Evolutionary conservation across 2,888 invertebrate genomes (phyloP), one percentile per base, ranked within the genome.

Genomic region (Pyrgus malvae): DNA sequence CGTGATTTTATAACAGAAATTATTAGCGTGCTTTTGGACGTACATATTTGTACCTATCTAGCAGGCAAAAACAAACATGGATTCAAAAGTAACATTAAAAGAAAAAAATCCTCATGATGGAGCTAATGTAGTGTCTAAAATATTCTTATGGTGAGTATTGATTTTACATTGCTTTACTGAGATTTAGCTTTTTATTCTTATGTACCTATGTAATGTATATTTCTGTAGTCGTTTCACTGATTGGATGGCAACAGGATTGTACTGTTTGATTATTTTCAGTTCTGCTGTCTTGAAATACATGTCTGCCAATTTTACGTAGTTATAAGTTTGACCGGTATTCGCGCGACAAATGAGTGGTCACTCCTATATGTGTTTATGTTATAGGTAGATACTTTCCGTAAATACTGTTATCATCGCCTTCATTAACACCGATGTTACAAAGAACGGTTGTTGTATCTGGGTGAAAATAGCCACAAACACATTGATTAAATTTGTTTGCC

Each of bases 121-220:
- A 48, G 92, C 93, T 0, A 93, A 92, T 75, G 68, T 91, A 40
- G 55, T 93, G 16, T 93, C 93, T 7, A 92, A 90, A 79, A 74
- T 93, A 61, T 82, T 93, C 68, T 91, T 93, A 70, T 92, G 91
- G 94, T 94, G 77, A 93, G 93, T 92, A 12, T 6, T 19, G 17
- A 37, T 5, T 5, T n/a, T 17, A 17, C 19, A 17, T 9, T 35
- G 8, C 9, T 35, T 14, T 33, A 8, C 14, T n/a, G n/a, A n/a
- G n/a, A 3, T 14, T 33, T 33, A 3, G 33, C 14, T 35, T 16
- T 16, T 9, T 3, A 2, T 35, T 16, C 17, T 16, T 9, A 21
- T 21, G 21, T 21, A 21, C 21, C 21, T 8, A 14, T 14, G 2
- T 23, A 29, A 1, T 11, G 27, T 27, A 3, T 5, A 7, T 31